phyloP scores from a whole-genome alignment of 2,113 vertebrate species.

The Ictalurus punctatus region DNA sequence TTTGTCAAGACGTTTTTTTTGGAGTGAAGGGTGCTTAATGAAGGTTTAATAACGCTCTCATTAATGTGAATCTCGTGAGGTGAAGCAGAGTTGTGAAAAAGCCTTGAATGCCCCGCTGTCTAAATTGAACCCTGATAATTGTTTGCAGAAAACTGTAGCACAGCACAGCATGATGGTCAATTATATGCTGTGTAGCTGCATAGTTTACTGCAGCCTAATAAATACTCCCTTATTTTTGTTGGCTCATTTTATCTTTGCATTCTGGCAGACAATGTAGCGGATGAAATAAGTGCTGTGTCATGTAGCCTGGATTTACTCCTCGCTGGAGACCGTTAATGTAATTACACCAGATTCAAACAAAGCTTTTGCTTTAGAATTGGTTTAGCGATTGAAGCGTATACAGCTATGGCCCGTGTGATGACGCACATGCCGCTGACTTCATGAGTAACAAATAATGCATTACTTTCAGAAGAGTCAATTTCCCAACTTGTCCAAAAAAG shows the following conservation, averaged over 20 bases:
- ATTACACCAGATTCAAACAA: background rate
- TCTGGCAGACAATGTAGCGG: conserved; percentile 17
- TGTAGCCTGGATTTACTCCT: conserved; percentile 29
- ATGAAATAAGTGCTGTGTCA: conserved; percentile 25
- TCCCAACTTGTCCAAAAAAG: background rate
- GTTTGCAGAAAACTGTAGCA: conserved; percentile 33
- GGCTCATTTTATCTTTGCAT: conserved; percentile 27
- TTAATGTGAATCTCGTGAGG: conserved; percentile 37
- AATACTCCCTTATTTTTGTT: conserved; percentile 34
- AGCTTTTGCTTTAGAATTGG: background rate
- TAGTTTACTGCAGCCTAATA: conserved; percentile 25
- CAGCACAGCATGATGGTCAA: conserved; percentile 39
- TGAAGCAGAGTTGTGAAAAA: conserved; percentile 1
- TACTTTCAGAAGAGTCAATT: background rate
- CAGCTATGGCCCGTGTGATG: background rate
- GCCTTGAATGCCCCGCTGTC: conserved; percentile 29
- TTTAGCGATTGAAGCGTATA: background rate
- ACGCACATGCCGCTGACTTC: background rate
- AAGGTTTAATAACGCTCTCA: conserved; percentile 44
- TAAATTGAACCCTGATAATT: conserved; percentile 29
- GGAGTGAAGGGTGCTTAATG: conserved; percentile 11
- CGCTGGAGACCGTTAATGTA: background rate
- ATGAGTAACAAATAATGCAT: background rate
- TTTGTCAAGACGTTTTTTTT: conserved; percentile 30
- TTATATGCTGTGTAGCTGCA: conserved; percentile 25